These are phyloP conservation scores for Heliconius eleuchia DNA, from an alignment of 1,140 invertebrate genomes.

Conservation along the genomic window DNA sequence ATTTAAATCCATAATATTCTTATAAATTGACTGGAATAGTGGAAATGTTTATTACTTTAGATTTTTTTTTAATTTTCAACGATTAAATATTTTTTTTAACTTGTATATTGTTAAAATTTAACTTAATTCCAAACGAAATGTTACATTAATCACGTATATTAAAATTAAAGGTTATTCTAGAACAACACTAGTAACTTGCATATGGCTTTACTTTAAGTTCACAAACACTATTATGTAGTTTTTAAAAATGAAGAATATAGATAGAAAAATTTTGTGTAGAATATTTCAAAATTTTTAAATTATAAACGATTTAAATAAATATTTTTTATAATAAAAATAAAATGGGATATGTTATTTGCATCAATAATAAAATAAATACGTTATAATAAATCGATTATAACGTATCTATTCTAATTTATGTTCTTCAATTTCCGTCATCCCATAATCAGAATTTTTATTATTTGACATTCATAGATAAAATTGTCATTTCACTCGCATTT, in stretches of 20 bases:
- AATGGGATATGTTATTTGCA: not conserved
- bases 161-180: not conserved
- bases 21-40: not conserved
- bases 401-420: not conserved
- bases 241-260: not conserved
- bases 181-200: not conserved
- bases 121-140: not conserved
- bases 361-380: not conserved
- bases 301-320: not conserved
- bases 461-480: not conserved
- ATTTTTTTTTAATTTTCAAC: too few relatives aligned
- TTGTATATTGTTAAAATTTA: not conserved
- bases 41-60: not conserved
- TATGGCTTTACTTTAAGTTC: not conserved
- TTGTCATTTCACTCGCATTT: not conserved
- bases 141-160: not conserved
- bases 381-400: not conserved
- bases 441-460: not conserved
- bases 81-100: not conserved
- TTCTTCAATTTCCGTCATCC: too few relatives aligned
- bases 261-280: not conserved
- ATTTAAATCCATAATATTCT: not conserved
- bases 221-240: not conserved
- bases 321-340: not conserved
- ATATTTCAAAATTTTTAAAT: conserved; percentile 1